A percentile compares a stretch with the other conserved stretches of the same genome.
phyloP scores from a whole-genome alignment of 1,140 invertebrate species.

The Campoletis sonorensis region DNA sequence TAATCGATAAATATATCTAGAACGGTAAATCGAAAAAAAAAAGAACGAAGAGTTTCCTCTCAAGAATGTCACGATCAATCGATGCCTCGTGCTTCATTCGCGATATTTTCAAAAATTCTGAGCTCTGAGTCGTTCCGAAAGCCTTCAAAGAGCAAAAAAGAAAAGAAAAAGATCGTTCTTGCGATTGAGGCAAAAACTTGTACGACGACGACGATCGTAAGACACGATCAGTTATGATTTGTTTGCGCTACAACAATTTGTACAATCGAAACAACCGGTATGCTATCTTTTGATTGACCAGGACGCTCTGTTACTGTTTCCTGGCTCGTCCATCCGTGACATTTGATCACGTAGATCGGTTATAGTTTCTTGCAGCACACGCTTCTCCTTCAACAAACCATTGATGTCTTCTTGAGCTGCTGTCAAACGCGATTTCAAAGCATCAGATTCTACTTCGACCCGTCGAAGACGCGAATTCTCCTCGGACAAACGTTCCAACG shows the following conservation, averaged over 20 bases:
- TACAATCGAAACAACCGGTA: slow-evolving; percentile 80
- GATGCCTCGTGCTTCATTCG: too few species aligned
- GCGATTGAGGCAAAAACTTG: neutral
- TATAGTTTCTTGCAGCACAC: slow-evolving; percentile 83
- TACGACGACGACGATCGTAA: too few species aligned
- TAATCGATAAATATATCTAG: too few species aligned
- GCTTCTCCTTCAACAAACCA: slow-evolving; percentile 84
- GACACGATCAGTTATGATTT: slow-evolving; percentile 61
- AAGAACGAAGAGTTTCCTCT: too few species aligned
- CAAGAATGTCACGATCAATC: too few species aligned
- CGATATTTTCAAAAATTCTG: too few species aligned
- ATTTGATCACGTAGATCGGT: slow-evolving; percentile 80
- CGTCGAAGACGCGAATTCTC: slow-evolving; percentile 79
- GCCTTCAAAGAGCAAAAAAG: neutral
- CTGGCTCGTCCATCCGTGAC: slow-evolving; percentile 64
- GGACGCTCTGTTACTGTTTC: slow-evolving; percentile 69
- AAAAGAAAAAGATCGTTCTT: too few species aligned
- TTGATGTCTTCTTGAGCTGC: slow-evolving; percentile 85
- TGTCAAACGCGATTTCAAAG: slow-evolving; percentile 78
- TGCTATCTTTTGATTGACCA: slow-evolving; percentile 82
- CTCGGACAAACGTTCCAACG: slow-evolving; percentile 80
- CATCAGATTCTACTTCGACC: slow-evolving; percentile 80
- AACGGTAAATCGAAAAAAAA: too few species aligned
- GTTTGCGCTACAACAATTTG: slow-evolving; percentile 77
- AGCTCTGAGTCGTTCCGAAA: neutral